Evolutionary conservation across 2,113 vertebrate genomes (phyloP).

Genomic region (Anguilla rostrata): DNA sequence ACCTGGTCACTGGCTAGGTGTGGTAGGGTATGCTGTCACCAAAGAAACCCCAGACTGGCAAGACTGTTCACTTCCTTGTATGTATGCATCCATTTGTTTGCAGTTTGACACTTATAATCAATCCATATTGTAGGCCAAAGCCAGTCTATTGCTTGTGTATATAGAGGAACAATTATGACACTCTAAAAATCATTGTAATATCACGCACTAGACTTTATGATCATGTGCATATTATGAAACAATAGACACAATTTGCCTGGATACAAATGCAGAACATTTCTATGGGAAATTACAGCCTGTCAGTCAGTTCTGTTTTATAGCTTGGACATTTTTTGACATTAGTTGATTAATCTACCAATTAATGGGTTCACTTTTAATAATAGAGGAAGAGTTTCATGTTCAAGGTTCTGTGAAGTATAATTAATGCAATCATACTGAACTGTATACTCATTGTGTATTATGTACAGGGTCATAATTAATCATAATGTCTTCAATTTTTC

Average conservation of each 20-base stretch:
- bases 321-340: slow-evolving; percentile 8
- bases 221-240: background rate
- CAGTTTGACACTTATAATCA: background rate
- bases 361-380: slow-evolving; percentile 9
- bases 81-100: background rate
- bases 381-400: slow-evolving; percentile 22
- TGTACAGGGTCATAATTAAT: background rate
- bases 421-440: background rate
- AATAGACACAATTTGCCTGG: slow-evolving; percentile 12
- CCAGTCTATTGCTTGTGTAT: background rate
- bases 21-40: background rate
- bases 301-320: background rate
- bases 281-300: background rate
- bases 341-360: slow-evolving; percentile 27
- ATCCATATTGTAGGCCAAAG: background rate
- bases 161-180: background rate
- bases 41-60: background rate
- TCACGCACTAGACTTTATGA: background rate
- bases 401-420: slow-evolving; percentile 13
- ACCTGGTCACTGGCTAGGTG: background rate
- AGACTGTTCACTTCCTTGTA: background rate
- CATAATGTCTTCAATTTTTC: background rate
- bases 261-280: slow-evolving; percentile 15
- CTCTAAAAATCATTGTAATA: background rate
- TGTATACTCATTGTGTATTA: background rate